A percentile compares a stretch with the other conserved stretches of the same genome.
Evolutionary conservation across 2,797 vertebrate species (phyloP).

Genomic region (Ataeniobius toweri): DNA sequence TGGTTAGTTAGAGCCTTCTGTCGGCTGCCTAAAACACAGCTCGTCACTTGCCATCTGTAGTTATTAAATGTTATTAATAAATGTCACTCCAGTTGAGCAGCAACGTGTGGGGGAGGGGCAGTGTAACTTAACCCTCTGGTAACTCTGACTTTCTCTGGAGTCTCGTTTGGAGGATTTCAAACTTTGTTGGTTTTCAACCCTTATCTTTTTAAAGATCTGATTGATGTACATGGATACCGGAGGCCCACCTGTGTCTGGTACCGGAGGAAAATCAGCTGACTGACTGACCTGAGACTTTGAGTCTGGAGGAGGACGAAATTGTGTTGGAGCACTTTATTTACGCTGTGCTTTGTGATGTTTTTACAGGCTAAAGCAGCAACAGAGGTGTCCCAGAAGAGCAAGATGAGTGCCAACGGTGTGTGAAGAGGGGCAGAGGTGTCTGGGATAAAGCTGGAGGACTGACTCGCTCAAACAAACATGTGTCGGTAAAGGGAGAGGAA

Average conservation of each 20-base stretch:
- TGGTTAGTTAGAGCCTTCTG: too few relatives aligned
- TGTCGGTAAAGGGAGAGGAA: not conserved
- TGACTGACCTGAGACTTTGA: not conserved
- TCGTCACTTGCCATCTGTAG: too few relatives aligned
- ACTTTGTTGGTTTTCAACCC: not conserved
- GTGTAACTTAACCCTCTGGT: too few relatives aligned
- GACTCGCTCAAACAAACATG: not conserved
- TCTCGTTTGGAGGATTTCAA: too few relatives aligned
- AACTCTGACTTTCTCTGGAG: not conserved
- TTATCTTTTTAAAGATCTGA: too few relatives aligned
- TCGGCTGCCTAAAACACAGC: too few relatives aligned
- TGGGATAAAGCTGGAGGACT: conserved; percentile 1
- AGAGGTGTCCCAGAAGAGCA: conserved; percentile 79
- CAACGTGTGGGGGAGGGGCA: too few relatives aligned
- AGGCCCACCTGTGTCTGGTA: not conserved
- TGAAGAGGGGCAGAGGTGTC: conserved; percentile 49
- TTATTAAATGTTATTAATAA: too few relatives aligned
- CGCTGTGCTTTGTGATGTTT: not conserved
- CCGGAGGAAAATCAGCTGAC: not conserved
- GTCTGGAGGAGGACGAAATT: not conserved
- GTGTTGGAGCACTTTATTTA: not conserved
- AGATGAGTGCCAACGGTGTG: conserved; percentile 82
- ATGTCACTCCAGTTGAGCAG: too few relatives aligned
- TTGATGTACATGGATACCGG: not conserved
- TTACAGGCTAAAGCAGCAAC: conserved; percentile 77